Base-by-base conservation (phyloP, 2,113 vertebrate species). In the Porphyrio hochstetteri region DNA sequence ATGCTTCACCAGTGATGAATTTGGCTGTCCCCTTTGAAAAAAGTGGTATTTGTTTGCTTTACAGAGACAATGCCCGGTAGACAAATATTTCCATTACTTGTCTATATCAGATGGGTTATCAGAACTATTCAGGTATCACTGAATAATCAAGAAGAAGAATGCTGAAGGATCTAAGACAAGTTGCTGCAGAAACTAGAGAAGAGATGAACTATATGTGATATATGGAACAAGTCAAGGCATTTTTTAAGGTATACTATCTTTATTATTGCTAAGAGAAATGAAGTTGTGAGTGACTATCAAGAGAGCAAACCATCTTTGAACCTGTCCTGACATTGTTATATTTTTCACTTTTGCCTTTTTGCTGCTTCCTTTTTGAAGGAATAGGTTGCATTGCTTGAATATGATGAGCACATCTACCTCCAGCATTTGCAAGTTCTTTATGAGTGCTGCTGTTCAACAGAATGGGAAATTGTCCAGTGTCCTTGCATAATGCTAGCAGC, bases 31-130 rank as follows among this genome's bases (percentile, higher is more conserved):
- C 10, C 40, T 89, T 87, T 95, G 91, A 93, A 81, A 27, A 33
- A 79, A 92, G 46, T 12, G 14, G 60, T 33, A 61, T 92, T 96
- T 97, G 63, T 93, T 96, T 93, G 63, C 48, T 95, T 93, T 93
- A 65, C 52, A 76, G 84, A 92, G 89, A 95, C 88, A 90, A 36
- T 38, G 52, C 38, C 46, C 4, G 5, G 50, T 25, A 92, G 38
- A 60, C 71, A 95, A 92, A 83, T 87, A 95, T 81, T 96, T 96
- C 44, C 61, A 28, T 94, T 35, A 70, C 85, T 86, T 92, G 44
- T 25, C 53, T 93, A 2, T 82, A 80, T 96, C 89, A 89, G 61
- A 65, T 75, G 71, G 63, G 33, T 95, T 93, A 95, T 74, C 57
- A 92, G 76, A 94, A 86, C 40, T 91, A 92, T 87, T 93, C 48